phyloP scores from a whole-genome alignment of 2,888 invertebrate species.

The Malthinus seriepunctatus region DNA sequence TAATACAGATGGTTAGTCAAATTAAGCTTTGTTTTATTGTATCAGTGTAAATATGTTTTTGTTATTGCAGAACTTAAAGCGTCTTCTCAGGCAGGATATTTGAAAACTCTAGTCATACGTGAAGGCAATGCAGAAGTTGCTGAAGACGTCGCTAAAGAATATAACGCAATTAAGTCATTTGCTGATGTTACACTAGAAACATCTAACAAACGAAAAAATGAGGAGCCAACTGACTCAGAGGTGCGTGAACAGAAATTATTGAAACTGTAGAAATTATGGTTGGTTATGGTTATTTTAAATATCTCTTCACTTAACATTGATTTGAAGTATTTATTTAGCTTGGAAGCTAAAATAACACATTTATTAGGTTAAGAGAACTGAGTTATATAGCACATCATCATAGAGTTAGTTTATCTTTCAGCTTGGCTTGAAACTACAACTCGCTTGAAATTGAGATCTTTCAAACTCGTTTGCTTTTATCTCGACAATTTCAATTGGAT shows the following conservation, averaged over 20 bases:
- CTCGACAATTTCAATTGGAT: too few relatives aligned
- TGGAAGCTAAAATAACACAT: not conserved
- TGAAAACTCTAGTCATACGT: constrained; percentile 68
- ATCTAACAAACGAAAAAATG: constrained; percentile 48
- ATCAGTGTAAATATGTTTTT: constrained; percentile 6
- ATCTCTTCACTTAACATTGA: not conserved
- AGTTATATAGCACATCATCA: too few relatives aligned
- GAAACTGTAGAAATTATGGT: constrained; percentile 6
- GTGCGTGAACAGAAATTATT: constrained; percentile 40
- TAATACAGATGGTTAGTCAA: constrained; percentile 68
- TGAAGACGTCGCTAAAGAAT: constrained; percentile 61
- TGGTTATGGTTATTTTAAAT: constrained; percentile 10
- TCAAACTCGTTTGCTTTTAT: too few relatives aligned
- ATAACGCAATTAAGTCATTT: constrained; percentile 64
- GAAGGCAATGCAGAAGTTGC: constrained; percentile 77
- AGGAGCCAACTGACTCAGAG: constrained; percentile 46
- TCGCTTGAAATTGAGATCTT: too few relatives aligned
- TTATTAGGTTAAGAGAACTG: not conserved
- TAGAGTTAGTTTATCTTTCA: too few relatives aligned
- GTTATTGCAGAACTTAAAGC: constrained; percentile 78
- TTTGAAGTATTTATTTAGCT: not conserved
- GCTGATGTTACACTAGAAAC: constrained; percentile 57
- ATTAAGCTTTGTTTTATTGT: not conserved
- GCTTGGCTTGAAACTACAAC: too few relatives aligned
- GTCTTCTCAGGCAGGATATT: constrained; percentile 74